Evolutionary conservation across 2,113 vertebrate species (phyloP).

Genomic region (Oryzias curvinotus): DNA sequence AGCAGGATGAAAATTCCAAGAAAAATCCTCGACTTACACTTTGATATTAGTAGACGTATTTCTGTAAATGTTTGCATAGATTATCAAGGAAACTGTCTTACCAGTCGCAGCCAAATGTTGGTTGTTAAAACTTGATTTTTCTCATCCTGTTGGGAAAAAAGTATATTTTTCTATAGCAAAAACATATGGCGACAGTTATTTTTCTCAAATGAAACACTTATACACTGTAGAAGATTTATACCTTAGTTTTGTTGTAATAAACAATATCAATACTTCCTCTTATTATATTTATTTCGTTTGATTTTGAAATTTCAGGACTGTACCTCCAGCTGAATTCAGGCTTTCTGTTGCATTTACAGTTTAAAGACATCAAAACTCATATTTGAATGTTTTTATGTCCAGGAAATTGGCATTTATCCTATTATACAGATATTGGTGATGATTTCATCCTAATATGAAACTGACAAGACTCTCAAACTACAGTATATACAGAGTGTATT

Average conservation of each 20-base stretch:
- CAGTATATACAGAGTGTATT: neutral
- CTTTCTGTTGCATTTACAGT: neutral
- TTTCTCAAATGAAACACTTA: too few species aligned
- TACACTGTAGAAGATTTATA: neutral
- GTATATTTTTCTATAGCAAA: neutral
- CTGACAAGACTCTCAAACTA: neutral
- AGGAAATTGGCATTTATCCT: neutral
- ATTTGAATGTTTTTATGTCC: neutral
- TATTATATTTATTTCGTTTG: neutral
- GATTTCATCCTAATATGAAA: neutral
- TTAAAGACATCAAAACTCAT: neutral
- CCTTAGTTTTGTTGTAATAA: neutral
- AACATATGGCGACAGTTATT: too few species aligned
- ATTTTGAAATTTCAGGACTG: neutral
- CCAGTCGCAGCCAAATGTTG: constrained; percentile 94
- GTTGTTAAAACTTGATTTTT: constrained; percentile 96
- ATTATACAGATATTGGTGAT: neutral
- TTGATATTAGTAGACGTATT: too few species aligned
- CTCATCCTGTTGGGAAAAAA: constrained; percentile 83
- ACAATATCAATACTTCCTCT: neutral
- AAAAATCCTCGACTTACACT: neutral
- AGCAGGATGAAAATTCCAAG: neutral
- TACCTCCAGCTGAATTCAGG: neutral
- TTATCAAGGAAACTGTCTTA: constrained; percentile 54
- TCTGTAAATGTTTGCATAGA: neutral